A percentile compares a stretch with the other conserved stretches of the same genome.
Evolutionary conservation across 1,140 invertebrate species (phyloP).

Genomic region (Sesamia nonagrioides): DNA sequence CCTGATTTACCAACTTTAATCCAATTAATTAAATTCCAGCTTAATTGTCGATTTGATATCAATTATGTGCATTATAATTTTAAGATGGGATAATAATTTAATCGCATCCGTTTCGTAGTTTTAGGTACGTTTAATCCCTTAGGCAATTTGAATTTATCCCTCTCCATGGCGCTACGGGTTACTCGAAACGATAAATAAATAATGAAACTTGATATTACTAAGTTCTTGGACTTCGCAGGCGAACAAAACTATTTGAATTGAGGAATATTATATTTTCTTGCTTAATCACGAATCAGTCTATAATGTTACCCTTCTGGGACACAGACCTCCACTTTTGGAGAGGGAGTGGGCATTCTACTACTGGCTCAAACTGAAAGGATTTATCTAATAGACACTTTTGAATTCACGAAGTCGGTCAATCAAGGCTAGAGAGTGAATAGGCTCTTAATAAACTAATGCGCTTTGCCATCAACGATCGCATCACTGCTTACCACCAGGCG

Average conservation of each 20-base stretch:
- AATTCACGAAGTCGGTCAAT: too few relatives aligned
- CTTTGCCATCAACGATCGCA: too few relatives aligned
- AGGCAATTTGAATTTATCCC: slow-evolving; percentile 44
- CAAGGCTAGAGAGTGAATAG: too few relatives aligned
- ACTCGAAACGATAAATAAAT: slow-evolving; percentile 28
- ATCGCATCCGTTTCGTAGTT: slow-evolving; percentile 35
- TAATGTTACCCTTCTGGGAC: too few relatives aligned
- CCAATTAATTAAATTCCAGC: neutral
- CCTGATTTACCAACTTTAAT: neutral
- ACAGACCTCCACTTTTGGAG: too few relatives aligned
- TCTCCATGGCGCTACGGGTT: slow-evolving; percentile 19
- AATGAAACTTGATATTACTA: slow-evolving; percentile 24
- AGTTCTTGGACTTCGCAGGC: neutral
- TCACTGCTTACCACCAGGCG: too few relatives aligned
- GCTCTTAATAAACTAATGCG: too few relatives aligned
- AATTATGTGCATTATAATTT: slow-evolving; percentile 24
- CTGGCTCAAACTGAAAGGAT: too few relatives aligned
- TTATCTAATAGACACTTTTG: too few relatives aligned
- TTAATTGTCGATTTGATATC: neutral
- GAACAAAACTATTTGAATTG: neutral
- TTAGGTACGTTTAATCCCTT: slow-evolving; percentile 31
- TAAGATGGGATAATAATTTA: slow-evolving; percentile 32
- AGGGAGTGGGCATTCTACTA: too few relatives aligned
- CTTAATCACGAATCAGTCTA: too few relatives aligned
- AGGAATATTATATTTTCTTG: neutral